Conservation (phyloP, 2,888 invertebrate genomes). For the Pandemis heparana region DNA sequence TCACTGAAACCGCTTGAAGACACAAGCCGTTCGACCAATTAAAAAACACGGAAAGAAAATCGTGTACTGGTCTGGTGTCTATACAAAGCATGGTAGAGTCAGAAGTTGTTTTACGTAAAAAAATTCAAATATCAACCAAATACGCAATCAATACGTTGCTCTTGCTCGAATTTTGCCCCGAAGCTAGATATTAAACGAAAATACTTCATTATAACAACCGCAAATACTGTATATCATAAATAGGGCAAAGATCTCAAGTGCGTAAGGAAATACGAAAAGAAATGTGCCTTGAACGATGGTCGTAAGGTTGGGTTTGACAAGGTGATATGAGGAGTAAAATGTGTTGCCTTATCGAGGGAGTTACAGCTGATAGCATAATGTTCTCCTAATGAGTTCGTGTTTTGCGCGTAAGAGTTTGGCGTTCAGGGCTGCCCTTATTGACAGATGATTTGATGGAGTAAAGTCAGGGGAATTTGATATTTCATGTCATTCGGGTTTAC, state of each 20-base stretch:
- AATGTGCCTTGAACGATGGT: background rate
- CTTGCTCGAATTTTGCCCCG: conserved; percentile 36
- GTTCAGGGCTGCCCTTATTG: conserved; percentile 41
- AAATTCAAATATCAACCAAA: conserved; percentile 34
- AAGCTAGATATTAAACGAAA: conserved; percentile 49
- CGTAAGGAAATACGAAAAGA: background rate
- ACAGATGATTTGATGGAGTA: conserved; percentile 20
- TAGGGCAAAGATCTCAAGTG: conserved; percentile 23
- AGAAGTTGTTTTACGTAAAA: conserved; percentile 24
- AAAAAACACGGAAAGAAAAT: background rate
- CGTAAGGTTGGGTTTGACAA: conserved; percentile 15
- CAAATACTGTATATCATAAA: conserved; percentile 45
- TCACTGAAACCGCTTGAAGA: background rate
- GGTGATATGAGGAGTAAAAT: conserved; percentile 27
- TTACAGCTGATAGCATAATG: conserved; percentile 54
- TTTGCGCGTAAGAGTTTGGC: conserved; percentile 48
- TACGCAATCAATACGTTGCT: conserved; percentile 32
- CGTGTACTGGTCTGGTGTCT: background rate
- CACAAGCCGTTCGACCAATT: background rate
- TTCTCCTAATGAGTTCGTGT: conserved; percentile 56
- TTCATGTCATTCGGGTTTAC: too few relatives aligned
- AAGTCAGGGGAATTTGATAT: background rate
- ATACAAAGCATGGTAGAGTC: background rate
- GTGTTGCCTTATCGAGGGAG: conserved; percentile 46
- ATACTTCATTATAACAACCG: conserved; percentile 50